phyloP scores from a whole-genome alignment of 2,797 vertebrate species.

The Danio kyathit region DNA sequence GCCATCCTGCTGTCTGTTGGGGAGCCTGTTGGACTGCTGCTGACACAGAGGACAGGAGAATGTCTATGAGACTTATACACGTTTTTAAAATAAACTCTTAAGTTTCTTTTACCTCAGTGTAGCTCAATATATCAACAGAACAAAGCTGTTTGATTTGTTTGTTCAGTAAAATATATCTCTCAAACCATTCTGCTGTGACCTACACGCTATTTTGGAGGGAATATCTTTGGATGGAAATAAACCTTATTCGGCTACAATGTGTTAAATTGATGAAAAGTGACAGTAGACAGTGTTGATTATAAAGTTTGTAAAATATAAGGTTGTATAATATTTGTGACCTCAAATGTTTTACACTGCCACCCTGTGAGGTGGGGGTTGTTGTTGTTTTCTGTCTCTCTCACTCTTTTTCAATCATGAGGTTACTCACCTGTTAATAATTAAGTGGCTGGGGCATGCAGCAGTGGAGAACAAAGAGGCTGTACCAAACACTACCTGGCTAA shows the following conservation, averaged over 20 bases:
- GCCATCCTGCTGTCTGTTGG: constrained; percentile 65
- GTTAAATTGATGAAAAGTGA: background rate
- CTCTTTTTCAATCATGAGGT: too few relatives aligned
- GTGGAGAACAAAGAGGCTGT: too few relatives aligned
- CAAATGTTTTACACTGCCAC: too few relatives aligned
- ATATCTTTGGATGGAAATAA: too few relatives aligned
- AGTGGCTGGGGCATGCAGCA: too few relatives aligned
- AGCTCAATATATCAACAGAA: background rate
- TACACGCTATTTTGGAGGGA: too few relatives aligned
- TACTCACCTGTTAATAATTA: too few relatives aligned
- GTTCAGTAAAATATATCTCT: background rate
- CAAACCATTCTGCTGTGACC: background rate
- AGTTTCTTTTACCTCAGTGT: background rate
- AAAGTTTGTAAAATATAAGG: too few relatives aligned
- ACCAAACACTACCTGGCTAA: too few relatives aligned
- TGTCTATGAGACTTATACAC: background rate
- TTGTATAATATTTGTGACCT: too few relatives aligned
- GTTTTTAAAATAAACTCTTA: background rate
- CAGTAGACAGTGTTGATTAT: background rate
- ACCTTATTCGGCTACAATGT: background rate
- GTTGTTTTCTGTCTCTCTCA: too few relatives aligned
- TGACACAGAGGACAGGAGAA: constrained; percentile 35
- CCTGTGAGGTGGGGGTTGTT: too few relatives aligned
- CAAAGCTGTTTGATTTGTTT: background rate
- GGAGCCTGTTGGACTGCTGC: constrained; percentile 80